phyloP scores from a whole-genome alignment of 2,888 invertebrate species.

The Rutpela maculata region DNA sequence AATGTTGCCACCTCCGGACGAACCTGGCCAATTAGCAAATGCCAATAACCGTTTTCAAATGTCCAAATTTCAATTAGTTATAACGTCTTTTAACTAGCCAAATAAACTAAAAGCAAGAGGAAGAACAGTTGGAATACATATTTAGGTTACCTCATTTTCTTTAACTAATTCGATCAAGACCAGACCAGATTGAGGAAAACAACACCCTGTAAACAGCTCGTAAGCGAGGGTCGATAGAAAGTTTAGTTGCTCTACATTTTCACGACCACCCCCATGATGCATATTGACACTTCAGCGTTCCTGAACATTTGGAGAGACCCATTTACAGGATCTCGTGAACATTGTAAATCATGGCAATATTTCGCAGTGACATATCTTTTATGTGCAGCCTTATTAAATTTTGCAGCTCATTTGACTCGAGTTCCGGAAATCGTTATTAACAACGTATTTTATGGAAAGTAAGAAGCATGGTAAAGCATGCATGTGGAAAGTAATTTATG shows the following conservation, averaged over 20 bases:
- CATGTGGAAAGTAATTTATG: not conserved
- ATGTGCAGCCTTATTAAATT: slow-evolving; percentile 7
- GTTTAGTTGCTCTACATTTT: not conserved
- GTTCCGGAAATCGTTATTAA: not conserved
- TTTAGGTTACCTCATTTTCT: too few relatives aligned
- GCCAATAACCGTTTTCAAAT: too few relatives aligned
- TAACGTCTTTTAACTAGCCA: too few relatives aligned
- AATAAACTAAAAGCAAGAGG: too few relatives aligned
- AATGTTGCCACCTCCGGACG: too few relatives aligned
- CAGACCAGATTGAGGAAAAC: not conserved
- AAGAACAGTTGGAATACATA: too few relatives aligned
- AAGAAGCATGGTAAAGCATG: not conserved
- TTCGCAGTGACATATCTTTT: slow-evolving; percentile 1
- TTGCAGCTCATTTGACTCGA: not conserved
- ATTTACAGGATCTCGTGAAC: slow-evolving; percentile 7
- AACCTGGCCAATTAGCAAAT: too few relatives aligned
- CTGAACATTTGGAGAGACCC: slow-evolving; percentile 1
- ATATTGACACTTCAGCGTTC: slow-evolving; percentile 7
- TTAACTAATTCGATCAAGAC: too few relatives aligned
- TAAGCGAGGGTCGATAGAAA: not conserved
- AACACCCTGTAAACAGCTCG: not conserved
- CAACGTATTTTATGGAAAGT: not conserved
- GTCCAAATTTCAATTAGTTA: too few relatives aligned
- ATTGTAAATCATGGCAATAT: slow-evolving; percentile 3
- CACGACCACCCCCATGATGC: not conserved